These are phyloP conservation scores for Protophormia terraenovae DNA, from an alignment of 2,888 invertebrate genomes.

Conservation along the genomic window DNA sequence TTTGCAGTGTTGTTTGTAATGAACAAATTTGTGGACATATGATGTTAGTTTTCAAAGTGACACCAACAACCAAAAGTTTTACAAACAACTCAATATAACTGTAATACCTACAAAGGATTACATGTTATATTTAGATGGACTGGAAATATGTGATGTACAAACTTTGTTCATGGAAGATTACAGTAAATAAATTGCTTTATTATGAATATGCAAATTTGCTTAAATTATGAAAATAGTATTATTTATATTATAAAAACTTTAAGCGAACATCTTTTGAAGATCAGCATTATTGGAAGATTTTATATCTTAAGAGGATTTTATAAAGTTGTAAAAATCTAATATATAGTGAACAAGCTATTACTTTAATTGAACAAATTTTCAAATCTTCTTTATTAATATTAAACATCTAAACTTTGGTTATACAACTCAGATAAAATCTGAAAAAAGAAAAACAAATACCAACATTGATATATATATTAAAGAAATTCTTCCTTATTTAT, in stretches of 20 bases:
- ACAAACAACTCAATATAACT: constrained; percentile 61
- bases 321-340: no score
- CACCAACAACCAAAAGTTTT: constrained; percentile 66
- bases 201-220: no score
- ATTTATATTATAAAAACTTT: no score
- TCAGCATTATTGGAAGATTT: no score
- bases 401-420: no score
- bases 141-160: constrained; percentile 30
- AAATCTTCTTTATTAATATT: no score
- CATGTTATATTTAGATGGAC: background rate
- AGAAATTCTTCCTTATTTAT: constrained; percentile 51
- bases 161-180: constrained; percentile 15
- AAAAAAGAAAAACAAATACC: background rate
- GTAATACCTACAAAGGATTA: background rate
- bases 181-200: background rate
- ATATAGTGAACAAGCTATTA: no score
- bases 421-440: constrained; percentile 6
- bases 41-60: constrained; percentile 65
- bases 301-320: no score
- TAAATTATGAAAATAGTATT: no score
- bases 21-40: constrained; percentile 70
- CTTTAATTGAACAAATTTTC: no score
- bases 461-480: constrained; percentile 29
- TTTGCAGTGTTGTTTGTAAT: constrained; percentile 49
- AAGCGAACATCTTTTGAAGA: no score